A percentile compares a stretch with the other conserved stretches of the same genome.
Evolutionary conservation across 1,140 invertebrate species (phyloP).

Genomic region (Epicauta chinensis): DNA sequence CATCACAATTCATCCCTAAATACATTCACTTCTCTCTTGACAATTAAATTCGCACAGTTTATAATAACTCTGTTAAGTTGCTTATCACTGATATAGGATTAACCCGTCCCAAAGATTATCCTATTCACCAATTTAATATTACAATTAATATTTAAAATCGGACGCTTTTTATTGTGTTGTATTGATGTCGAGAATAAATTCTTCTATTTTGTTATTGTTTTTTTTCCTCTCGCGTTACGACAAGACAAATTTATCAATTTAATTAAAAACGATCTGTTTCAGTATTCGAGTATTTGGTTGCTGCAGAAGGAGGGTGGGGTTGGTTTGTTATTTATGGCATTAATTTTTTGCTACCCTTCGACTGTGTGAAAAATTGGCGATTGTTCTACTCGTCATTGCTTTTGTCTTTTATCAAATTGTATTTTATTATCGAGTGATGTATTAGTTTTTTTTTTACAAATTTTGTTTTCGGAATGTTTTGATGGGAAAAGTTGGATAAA

Average conservation of each 20-base stretch:
- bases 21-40: too few species aligned
- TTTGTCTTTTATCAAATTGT: not conserved
- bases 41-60: not conserved
- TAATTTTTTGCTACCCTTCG: constrained; percentile 15
- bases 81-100: constrained; percentile 24
- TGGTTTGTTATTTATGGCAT: constrained; percentile 12
- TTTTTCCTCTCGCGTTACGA: too few species aligned
- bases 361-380: constrained; percentile 10
- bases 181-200: too few species aligned
- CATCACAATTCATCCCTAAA: too few species aligned
- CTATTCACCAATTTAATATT: constrained; percentile 17
- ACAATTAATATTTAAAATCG: too few species aligned
- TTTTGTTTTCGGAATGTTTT: too few species aligned
- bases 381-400: not conserved
- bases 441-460: too few species aligned
- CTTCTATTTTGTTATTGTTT: too few species aligned
- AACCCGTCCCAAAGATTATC: constrained; percentile 17
- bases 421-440: too few species aligned
- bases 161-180: too few species aligned
- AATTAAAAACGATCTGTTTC: constrained; percentile 15
- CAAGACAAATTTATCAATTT: constrained; percentile 15
- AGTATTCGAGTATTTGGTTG: not conserved
- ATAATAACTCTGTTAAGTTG: constrained; percentile 24
- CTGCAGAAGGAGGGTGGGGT: too few species aligned
- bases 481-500: constrained; percentile 15